A percentile compares a stretch with the other conserved stretches of the same genome.
Evolutionary conservation across 2,797 vertebrate genomes (phyloP).

Genomic region (Neosalanx taihuensis): DNA sequence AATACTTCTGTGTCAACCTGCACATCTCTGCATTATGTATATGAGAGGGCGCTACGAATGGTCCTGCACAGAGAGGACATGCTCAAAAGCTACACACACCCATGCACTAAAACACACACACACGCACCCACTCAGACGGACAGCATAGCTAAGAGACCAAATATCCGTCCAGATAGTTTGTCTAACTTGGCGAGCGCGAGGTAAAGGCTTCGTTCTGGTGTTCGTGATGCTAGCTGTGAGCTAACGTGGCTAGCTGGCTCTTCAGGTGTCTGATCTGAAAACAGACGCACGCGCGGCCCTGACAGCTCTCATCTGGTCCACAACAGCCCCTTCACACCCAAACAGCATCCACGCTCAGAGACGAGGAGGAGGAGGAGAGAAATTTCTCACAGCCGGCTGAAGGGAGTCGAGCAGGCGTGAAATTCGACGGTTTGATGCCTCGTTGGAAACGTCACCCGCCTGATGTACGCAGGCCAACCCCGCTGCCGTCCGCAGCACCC

Average conservation of each 20-base stretch:
- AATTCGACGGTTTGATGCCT: not conserved
- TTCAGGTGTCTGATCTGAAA: too few relatives aligned
- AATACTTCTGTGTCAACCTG: not conserved
- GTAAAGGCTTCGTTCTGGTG: too few relatives aligned
- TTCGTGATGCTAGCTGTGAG: too few relatives aligned
- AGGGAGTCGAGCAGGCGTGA: slow-evolving; percentile 14
- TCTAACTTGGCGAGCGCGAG: too few relatives aligned
- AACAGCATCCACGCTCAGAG: not conserved
- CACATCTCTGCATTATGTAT: slow-evolving; percentile 2
- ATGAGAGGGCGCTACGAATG: not conserved
- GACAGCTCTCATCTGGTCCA: too few relatives aligned
- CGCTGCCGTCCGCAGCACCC: not conserved
- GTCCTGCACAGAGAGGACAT: not conserved
- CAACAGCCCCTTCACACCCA: not conserved
- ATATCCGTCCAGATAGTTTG: too few relatives aligned
- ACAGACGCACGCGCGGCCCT: too few relatives aligned
- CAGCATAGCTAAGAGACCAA: not conserved
- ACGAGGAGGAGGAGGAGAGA: not conserved
- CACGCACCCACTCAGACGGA: not conserved
- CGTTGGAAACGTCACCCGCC: not conserved
- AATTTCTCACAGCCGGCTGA: not conserved
- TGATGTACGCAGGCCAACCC: not conserved
- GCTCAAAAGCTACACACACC: not conserved
- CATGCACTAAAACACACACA: not conserved
- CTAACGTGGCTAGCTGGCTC: too few relatives aligned